Evolutionary conservation across 2,113 vertebrate genomes (phyloP), one percentile per base, ranked within the genome.

Genomic region (Muntiacus muntjak): DNA sequence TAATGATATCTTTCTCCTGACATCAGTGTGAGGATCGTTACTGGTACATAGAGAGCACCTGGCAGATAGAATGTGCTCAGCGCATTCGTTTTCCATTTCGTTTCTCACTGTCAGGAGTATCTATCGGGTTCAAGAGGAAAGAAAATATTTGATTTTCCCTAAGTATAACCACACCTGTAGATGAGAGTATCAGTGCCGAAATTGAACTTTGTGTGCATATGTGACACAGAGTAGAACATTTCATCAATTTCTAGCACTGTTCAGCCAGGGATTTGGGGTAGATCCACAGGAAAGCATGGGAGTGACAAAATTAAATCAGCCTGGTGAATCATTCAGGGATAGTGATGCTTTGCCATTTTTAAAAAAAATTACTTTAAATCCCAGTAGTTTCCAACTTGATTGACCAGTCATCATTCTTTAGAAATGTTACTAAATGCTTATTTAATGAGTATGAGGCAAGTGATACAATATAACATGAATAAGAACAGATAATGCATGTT

Each of bases 171-270:
- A 86, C 89, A 28, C 23, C 57, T 87, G 7, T 71, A 71, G 40
- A 50, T 87, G 83, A 84, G 36, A 95, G 15, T 57, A 45, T 79
- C 89, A 60, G 45, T 33, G 43, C 71, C 96, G 89, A 91, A 87
- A 97, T 58, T 96, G 83, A 95, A 95, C 67, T 81, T 55, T 43
- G 55, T 95, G 86, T 83, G 28, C 79, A 43, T 74, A 14, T 88
- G 90, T 83, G 86, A 78, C 91, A 94, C 6, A n/a, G 2, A n/a
- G 50, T 89, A 79, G 83, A 78, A 74, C 71, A 87, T 87, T 78
- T 95, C 64, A 91, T 97, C 86, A 93, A 21, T 94, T 95, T 95
- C 78, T 92, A 89, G 86, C 54, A 62, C 60, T 86, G 25, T 57
- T 93, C 45, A 89, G 13, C 67, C 93, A 55, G 50, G 92, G 83